Base-by-base conservation (phyloP, 2,113 vertebrate species). In the Phyllostomus discolor region DNA sequence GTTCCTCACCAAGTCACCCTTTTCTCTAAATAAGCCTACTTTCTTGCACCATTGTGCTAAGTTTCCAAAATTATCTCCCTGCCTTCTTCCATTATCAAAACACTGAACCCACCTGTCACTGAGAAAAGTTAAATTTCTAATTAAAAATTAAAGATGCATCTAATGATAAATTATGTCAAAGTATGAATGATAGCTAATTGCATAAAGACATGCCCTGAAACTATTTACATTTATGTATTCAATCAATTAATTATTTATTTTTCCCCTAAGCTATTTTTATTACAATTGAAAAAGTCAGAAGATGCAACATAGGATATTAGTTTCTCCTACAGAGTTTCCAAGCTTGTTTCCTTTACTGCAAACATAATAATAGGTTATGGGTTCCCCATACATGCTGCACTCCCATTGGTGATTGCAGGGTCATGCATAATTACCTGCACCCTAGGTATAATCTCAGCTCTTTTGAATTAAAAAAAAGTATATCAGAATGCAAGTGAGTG, bases 211-310 rank as follows among this genome's bases (percentile, higher is more conserved):
- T 79, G n/a, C 2, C 24, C 26, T 17, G 38, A 80, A 17, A 66
- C 20, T 57, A 38, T 70, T 94, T 64, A 64, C 41, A 94, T 10
- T 78, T 86, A 93, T 17, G 2, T 59, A 69, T 78, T 93, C 95
- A 75, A 48, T 76, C 86, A 54, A 31, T 69, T 91, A 54, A 26
- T 69, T 75, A 5, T 73, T 82, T 86, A 5, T 10, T 73, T 10
- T 5, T 57, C 20, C 14, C 50, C 11, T 3, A 24, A 67, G 73
- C 41, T 38, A 62, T 80, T 70, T 92, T 88, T 19, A 72, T 84
- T 83, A 81, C 87, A 84, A 76, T 62, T 80, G 10, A 91, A 15
- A 35, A 66, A 91, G 41, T 83, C 35, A 93, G 76, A 96, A 59
- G 81, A 38, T 64, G 52, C n/a, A 67, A 59, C 10, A 52, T 10